Conservation (phyloP, 1,140 invertebrate genomes). For the Drosophila repleta region DNA sequence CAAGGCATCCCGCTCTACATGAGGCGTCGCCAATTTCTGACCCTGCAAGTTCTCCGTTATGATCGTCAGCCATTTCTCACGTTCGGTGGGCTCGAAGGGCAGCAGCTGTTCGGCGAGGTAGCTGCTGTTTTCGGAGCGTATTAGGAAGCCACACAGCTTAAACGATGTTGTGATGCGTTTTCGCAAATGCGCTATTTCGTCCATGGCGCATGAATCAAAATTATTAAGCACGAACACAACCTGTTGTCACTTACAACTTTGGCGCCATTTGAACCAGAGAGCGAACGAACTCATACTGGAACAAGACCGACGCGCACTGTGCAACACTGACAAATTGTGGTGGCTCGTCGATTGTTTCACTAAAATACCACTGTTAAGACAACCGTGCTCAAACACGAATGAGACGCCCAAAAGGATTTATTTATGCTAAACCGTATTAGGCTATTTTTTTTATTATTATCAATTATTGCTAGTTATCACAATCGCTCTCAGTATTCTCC, state of each 20-base stretch:
- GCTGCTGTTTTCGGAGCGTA: slow-evolving; percentile 78
- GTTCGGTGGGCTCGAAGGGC: slow-evolving; percentile 81
- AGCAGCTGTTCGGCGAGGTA: slow-evolving; percentile 85
- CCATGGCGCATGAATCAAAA: slow-evolving; percentile 48
- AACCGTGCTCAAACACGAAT: too few relatives aligned
- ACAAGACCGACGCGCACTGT: background rate
- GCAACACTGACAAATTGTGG: slow-evolving; percentile 21
- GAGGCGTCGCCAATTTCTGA: slow-evolving; percentile 88
- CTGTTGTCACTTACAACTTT: slow-evolving; percentile 26
- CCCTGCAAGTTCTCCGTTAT: slow-evolving; percentile 86
- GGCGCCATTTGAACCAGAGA: slow-evolving; percentile 38
- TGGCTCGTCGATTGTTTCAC: slow-evolving; percentile 7
- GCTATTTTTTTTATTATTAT: background rate
- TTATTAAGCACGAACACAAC: slow-evolving; percentile 11
- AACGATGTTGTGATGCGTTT: slow-evolving; percentile 75
- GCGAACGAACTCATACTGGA: slow-evolving; percentile 11
- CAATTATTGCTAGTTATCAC: background rate
- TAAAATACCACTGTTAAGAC: too few relatives aligned
- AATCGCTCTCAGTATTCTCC: background rate
- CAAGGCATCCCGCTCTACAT: slow-evolving; percentile 89
- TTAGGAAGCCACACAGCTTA: slow-evolving; percentile 78
- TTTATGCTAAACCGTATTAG: too few relatives aligned
- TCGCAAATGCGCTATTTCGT: slow-evolving; percentile 63
- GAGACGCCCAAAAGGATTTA: too few relatives aligned
- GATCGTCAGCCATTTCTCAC: slow-evolving; percentile 85